Evolutionary conservation across 2,797 vertebrate genomes (phyloP).

Genomic region (Triplophysa bombifrons): DNA sequence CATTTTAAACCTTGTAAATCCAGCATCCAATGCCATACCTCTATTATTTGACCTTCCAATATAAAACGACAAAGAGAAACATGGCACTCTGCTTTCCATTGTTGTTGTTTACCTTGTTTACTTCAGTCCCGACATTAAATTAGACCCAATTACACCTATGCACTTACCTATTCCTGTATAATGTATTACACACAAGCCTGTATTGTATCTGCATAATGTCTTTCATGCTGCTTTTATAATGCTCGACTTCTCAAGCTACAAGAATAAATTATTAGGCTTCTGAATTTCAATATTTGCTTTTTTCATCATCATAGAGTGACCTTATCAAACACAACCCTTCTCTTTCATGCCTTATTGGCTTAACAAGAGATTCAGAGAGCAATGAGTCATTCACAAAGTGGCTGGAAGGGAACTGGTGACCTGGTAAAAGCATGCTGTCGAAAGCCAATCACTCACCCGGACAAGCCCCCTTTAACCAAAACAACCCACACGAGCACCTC

Average conservation of each 20-base stretch:
- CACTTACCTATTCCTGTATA: conserved; percentile 4
- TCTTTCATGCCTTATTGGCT: conserved; percentile 49
- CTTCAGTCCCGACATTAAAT: not conserved
- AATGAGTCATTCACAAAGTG: conserved; percentile 65
- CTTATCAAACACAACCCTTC: conserved; percentile 33
- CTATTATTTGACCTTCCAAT: not conserved
- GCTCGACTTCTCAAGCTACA: not conserved
- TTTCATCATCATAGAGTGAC: conserved; percentile 25
- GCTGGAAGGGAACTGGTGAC: conserved; percentile 61
- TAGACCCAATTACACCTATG: not conserved
- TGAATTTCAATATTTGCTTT: conserved; percentile 3
- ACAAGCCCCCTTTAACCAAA: conserved; percentile 38
- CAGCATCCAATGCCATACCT: not conserved
- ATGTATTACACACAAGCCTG: not conserved
- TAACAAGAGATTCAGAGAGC: conserved; percentile 53
- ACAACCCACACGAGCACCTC: conserved; percentile 3
- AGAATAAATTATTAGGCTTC: conserved; percentile 28
- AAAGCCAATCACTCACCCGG: conserved; percentile 66
- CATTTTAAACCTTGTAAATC: not conserved
- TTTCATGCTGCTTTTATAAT: not conserved
- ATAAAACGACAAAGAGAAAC: not conserved
- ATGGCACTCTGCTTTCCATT: not conserved
- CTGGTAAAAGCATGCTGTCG: conserved; percentile 65
- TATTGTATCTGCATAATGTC: not conserved
- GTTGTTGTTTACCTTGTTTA: conserved; percentile 2